phyloP scores from a whole-genome alignment of 2,113 vertebrate species.

The Malurus alboscapulatus region DNA sequence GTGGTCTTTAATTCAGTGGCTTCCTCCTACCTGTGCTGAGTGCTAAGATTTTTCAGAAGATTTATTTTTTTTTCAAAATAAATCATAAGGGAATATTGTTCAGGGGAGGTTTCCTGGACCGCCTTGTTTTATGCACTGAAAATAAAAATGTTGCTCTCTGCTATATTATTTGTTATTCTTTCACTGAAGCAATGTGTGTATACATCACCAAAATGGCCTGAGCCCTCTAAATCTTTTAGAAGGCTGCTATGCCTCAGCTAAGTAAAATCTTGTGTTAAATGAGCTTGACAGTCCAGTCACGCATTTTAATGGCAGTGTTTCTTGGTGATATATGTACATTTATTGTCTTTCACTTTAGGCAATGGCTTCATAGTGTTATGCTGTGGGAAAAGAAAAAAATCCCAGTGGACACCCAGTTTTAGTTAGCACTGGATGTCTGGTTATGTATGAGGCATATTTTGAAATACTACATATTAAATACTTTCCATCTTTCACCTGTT shows the following conservation, averaged over 20 bases:
- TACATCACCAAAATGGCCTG: neutral
- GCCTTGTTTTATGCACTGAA: neutral
- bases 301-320: neutral
- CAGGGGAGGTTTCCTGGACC: neutral
- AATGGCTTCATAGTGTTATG: neutral
- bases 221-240: neutral
- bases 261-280: neutral
- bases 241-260: neutral
- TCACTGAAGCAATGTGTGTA: neutral
- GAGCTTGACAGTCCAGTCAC: neutral
- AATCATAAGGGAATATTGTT: neutral
- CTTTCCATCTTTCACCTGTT: neutral
- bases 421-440: neutral
- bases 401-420: neutral
- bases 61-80: neutral
- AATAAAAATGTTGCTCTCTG: neutral
- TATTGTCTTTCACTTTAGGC: conserved; percentile 1
- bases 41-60: neutral
- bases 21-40: neutral
- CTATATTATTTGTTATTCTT: conserved; percentile 6
- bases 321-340: neutral
- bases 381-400: neutral
- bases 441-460: neutral
- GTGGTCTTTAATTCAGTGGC: neutral
- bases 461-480: neutral